Evolutionary conservation across 2,888 invertebrate genomes (phyloP).

Genomic region (Euplexia lucipara): DNA sequence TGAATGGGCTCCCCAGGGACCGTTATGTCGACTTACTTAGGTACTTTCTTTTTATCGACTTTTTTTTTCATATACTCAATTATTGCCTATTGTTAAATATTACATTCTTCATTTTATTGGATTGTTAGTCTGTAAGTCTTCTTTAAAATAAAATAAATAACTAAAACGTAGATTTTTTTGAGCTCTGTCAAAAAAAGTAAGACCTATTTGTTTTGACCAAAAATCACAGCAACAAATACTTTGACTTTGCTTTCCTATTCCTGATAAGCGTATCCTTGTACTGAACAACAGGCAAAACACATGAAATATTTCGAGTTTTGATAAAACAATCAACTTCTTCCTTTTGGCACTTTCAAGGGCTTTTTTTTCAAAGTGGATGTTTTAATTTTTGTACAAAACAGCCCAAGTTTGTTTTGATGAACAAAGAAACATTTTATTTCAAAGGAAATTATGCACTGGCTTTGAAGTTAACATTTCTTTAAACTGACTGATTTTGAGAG

Average conservation of each 20-base stretch:
- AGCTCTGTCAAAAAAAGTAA: too few relatives aligned
- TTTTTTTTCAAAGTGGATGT: background rate
- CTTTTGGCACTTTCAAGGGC: background rate
- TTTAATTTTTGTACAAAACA: background rate
- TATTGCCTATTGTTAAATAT: too few relatives aligned
- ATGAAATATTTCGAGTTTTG: slow-evolving; percentile 11
- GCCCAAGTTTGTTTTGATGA: background rate
- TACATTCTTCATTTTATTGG: too few relatives aligned
- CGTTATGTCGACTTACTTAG: too few relatives aligned
- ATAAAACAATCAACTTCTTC: slow-evolving; percentile 8
- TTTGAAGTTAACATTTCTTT: slow-evolving; percentile 7
- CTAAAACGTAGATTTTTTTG: too few relatives aligned
- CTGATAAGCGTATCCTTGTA: background rate
- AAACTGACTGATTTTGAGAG: background rate
- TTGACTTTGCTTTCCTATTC: too few relatives aligned
- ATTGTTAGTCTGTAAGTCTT: too few relatives aligned
- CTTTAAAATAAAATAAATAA: too few relatives aligned
- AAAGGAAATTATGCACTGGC: background rate
- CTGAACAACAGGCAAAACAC: background rate
- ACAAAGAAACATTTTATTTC: background rate
- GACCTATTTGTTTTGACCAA: slow-evolving; percentile 3
- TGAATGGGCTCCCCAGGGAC: too few relatives aligned
- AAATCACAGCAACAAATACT: too few relatives aligned
- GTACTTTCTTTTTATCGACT: too few relatives aligned
- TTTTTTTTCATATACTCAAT: too few relatives aligned